Evolutionary conservation across 2,113 vertebrate genomes (phyloP).

Genomic region (Pagrus major): DNA sequence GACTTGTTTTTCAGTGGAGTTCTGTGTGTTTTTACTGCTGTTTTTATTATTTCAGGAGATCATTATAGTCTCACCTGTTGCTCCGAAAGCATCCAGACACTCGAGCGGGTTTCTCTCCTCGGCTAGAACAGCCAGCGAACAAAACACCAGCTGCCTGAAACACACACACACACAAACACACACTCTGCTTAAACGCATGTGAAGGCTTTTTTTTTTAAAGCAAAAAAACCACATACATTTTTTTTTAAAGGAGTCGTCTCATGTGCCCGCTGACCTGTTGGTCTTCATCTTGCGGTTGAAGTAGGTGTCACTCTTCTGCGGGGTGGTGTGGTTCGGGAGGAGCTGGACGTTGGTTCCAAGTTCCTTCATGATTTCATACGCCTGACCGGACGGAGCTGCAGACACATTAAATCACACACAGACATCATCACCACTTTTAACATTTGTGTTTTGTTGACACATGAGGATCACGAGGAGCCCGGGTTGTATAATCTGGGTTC

Average conservation of each 20-base stretch:
- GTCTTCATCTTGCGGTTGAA: slow-evolving; percentile 99
- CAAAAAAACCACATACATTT: no score
- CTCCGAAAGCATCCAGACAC: slow-evolving; percentile 98
- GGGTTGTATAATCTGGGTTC: no score
- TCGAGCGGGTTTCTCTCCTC: slow-evolving; percentile 92
- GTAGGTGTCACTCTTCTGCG: slow-evolving; percentile 96
- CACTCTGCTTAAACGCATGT: neutral
- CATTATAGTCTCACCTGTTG: slow-evolving; percentile 87
- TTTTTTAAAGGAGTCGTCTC: neutral
- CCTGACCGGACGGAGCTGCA: slow-evolving; percentile 77
- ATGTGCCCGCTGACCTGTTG: slow-evolving; percentile 86
- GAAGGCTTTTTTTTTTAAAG: neutral
- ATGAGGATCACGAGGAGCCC: no score
- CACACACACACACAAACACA: slow-evolving; percentile 22
- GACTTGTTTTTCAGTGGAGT: no score
- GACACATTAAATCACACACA: neutral
- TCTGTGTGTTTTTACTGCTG: no score
- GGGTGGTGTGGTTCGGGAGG: slow-evolving; percentile 92
- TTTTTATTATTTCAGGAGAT: no score
- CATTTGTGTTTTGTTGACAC: no score
- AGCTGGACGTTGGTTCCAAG: slow-evolving; percentile 94
- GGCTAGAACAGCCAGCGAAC: slow-evolving; percentile 90
- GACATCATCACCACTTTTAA: no score
- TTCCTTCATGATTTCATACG: slow-evolving; percentile 92
- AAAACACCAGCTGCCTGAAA: slow-evolving; percentile 94